Evolutionary conservation across 2,888 invertebrate genomes (phyloP).

Genomic region (Hypolimnas misippus): DNA sequence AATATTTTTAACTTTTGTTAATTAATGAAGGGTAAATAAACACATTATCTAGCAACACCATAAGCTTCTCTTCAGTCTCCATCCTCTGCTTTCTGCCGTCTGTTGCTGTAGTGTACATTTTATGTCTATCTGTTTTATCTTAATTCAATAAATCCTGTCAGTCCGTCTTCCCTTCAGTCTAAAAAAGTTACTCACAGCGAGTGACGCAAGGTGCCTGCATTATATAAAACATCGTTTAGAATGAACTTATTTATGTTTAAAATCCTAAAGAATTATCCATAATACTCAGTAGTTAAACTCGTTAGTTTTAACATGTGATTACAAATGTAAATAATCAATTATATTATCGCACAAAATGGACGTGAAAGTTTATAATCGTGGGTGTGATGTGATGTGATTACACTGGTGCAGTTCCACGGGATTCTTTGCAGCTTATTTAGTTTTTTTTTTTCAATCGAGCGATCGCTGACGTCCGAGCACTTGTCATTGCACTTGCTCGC

Average conservation of each 20-base stretch:
- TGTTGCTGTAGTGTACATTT: conserved; percentile 42
- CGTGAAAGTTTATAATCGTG: conserved; percentile 67
- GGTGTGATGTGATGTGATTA: conserved; percentile 62
- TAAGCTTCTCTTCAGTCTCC: conserved; percentile 40
- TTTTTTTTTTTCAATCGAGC: conserved; percentile 42
- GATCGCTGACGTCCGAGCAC: conserved; percentile 43
- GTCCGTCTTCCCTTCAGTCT: conserved; percentile 30
- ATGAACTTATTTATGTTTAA: conserved; percentile 48
- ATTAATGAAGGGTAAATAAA: conserved; percentile 1
- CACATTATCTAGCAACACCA: conserved; percentile 34
- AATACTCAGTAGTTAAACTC: conserved; percentile 41
- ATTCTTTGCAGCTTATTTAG: conserved; percentile 40
- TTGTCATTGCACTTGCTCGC: conserved; percentile 37
- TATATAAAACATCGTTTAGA: conserved; percentile 46
- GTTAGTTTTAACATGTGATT: conserved; percentile 69
- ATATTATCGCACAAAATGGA: conserved; percentile 67
- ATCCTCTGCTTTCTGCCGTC: conserved; percentile 39
- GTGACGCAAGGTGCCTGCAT: conserved; percentile 54
- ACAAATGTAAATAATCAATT: conserved; percentile 71
- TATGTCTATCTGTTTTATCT: conserved; percentile 44
- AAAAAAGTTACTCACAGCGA: conserved; percentile 49
- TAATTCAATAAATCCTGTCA: conserved; percentile 43
- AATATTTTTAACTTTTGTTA: no score
- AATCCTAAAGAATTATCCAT: conserved; percentile 38
- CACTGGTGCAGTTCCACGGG: conserved; percentile 42